Conservation (phyloP, 2,113 vertebrate species). For the Chauna torquata region DNA sequence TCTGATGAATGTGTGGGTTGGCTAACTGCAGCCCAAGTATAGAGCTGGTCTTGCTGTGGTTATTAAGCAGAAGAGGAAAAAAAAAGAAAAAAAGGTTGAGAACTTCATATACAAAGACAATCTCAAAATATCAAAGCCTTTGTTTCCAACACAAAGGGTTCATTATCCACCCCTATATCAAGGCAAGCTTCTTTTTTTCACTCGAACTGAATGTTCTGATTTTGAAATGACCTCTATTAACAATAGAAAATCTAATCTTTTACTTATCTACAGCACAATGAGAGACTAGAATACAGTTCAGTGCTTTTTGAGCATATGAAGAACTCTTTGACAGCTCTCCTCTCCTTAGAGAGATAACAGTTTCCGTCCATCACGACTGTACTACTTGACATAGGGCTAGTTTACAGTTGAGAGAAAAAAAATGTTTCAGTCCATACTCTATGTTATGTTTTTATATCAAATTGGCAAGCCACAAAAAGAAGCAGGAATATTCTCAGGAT, state of each 20-base stretch:
- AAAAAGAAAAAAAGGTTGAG: neutral
- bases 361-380: neutral
- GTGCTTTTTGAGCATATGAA: neutral
- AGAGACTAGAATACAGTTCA: neutral
- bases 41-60: constrained; percentile 90
- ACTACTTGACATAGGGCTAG: rapidly evolving
- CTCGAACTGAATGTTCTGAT: neutral
- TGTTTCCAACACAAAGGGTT: neutral
- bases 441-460: neutral
- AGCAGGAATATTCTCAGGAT: neutral
- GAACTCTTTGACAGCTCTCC: neutral
- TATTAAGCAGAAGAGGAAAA: neutral
- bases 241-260: neutral
- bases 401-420: neutral
- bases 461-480: neutral
- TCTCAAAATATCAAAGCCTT: neutral
- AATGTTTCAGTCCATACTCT: neutral
- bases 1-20: constrained; percentile 89
- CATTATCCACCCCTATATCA: neutral
- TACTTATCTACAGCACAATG: neutral
- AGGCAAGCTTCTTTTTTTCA: neutral
- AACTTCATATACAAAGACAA: neutral
- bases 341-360: neutral
- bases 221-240: neutral
- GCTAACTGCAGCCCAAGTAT: constrained; percentile 94